These are phyloP conservation scores for Suricata suricatta DNA, from an alignment of 2,113 vertebrate species.

Conservation along the genomic window DNA sequence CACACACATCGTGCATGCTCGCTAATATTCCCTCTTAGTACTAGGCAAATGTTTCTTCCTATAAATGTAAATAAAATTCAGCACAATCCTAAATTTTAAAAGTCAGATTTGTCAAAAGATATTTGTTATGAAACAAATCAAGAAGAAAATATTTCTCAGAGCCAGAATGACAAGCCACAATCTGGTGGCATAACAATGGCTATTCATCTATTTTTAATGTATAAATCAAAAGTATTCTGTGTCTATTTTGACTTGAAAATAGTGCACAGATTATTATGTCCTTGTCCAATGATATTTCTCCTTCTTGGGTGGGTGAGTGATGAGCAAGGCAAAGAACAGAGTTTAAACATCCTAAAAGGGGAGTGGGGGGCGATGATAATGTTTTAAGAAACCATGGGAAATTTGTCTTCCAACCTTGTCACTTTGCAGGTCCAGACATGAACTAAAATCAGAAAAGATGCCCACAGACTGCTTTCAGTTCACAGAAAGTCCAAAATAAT, in stretches of 20 bases:
- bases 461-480: slow-evolving; percentile 79
- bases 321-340: slow-evolving; percentile 56
- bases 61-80: slow-evolving; percentile 78
- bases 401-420: slow-evolving; percentile 65
- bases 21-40: slow-evolving; percentile 68
- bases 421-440: slow-evolving; percentile 45
- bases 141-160: slow-evolving; percentile 66
- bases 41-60: slow-evolving; percentile 77
- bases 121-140: slow-evolving; percentile 70
- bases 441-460: slow-evolving; percentile 77
- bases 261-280: neutral
- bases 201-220: slow-evolving; percentile 54
- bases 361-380: neutral
- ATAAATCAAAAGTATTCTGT: slow-evolving; percentile 42
- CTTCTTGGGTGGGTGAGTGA: slow-evolving; percentile 36
- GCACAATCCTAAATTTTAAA: slow-evolving; percentile 70
- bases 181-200: slow-evolving; percentile 45
- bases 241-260: slow-evolving; percentile 53
- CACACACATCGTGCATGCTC: slow-evolving; percentile 74
- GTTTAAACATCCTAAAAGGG: slow-evolving; percentile 50
- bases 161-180: slow-evolving; percentile 60
- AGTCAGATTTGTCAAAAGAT: slow-evolving; percentile 78
- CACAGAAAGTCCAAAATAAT: slow-evolving; percentile 80
- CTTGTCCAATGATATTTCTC: slow-evolving; percentile 54
- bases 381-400: slow-evolving; percentile 38